Percentiles rank a stretch among this genome's conserved stretches.
Conservation (phyloP, 2,888 invertebrate genomes). For the Nemurella pictetii region DNA sequence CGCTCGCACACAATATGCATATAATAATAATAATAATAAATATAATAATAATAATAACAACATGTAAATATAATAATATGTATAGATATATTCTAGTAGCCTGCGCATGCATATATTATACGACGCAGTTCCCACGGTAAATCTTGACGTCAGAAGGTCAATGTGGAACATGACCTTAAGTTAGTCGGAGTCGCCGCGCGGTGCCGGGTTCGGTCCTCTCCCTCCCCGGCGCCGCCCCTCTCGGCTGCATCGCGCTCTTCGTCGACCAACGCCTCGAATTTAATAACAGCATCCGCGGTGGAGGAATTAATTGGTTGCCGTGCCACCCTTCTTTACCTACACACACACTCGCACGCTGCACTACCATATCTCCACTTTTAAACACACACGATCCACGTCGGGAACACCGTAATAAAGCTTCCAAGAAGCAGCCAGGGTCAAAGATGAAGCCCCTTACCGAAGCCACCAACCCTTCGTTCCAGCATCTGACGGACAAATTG, state of each 20-base stretch:
- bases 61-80: neutral
- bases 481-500: neutral
- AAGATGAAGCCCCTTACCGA: neutral
- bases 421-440: neutral
- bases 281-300: neutral
- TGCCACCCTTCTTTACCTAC: neutral
- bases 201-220: neutral
- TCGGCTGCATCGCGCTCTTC: neutral
- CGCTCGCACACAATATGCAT: neutral
- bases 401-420: no score
- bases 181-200: neutral
- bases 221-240: neutral
- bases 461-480: neutral
- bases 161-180: neutral
- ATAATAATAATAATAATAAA: neutral
- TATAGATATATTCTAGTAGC: slow-evolving; percentile 8
- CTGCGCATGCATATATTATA: slow-evolving; percentile 18
- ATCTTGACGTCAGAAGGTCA: slow-evolving; percentile 15
- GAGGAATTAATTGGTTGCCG: neutral
- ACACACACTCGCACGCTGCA: neutral
- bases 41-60: no score
- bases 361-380: no score
- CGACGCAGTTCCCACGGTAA: neutral
- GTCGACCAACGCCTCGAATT: neutral
- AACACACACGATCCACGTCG: no score